Evolutionary conservation across 2,113 vertebrate species (phyloP).

Genomic region (Ptyas mucosa): DNA sequence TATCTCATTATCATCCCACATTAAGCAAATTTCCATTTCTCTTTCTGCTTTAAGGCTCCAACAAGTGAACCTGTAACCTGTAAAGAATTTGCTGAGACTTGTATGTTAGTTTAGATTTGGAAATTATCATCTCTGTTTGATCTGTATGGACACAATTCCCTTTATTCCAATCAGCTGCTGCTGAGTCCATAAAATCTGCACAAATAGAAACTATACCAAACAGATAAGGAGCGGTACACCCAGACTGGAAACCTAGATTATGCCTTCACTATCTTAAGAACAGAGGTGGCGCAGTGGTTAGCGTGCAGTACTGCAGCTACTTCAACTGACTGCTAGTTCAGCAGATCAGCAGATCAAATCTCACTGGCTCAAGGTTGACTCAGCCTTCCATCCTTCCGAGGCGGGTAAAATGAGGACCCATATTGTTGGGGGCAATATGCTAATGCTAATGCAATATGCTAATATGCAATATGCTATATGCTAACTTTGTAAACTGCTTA

Average conservation of each 20-base stretch:
- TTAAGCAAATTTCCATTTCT: not conserved
- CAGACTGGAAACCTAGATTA: not conserved
- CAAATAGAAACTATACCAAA: not conserved
- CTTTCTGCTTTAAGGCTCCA: not conserved
- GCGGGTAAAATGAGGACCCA: no score
- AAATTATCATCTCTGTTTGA: not conserved
- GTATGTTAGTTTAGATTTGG: not conserved
- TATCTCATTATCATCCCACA: not conserved
- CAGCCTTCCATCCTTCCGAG: no score
- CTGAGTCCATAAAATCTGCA: not conserved
- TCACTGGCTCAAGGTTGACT: no score
- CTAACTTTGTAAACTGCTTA: no score
- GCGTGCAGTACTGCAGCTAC: no score
- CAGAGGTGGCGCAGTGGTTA: no score
- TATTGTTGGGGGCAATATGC: no score
- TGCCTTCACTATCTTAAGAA: not conserved
- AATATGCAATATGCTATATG: no score
- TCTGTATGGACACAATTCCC: not conserved
- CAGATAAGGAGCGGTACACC: not conserved
- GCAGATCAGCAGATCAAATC: no score
- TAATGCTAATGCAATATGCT: no score
- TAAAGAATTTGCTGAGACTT: not conserved
- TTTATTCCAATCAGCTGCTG: not conserved
- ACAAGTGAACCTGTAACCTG: not conserved
- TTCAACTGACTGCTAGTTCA: no score